Conservation (phyloP, 2,888 invertebrate species). For the Amphipyra berbera region DNA sequence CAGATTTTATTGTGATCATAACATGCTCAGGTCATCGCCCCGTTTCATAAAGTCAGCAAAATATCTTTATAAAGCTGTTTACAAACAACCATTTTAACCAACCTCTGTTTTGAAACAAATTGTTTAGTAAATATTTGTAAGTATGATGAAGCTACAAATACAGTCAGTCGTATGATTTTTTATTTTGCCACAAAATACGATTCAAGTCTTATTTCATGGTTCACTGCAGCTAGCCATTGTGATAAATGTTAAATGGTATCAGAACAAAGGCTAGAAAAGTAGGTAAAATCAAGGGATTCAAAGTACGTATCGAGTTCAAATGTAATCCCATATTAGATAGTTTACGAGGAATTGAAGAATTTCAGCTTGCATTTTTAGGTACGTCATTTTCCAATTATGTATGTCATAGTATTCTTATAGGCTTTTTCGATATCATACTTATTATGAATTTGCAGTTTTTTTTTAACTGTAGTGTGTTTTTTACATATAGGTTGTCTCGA, state of each 20-base stretch:
- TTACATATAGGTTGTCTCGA: too few relatives aligned
- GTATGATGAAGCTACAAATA: not conserved
- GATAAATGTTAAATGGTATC: conserved; percentile 25
- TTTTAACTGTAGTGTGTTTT: too few relatives aligned
- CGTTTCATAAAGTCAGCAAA: conserved; percentile 5
- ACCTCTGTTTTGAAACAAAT: conserved; percentile 14
- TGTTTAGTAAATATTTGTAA: conserved; percentile 15
- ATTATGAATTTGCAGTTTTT: too few relatives aligned
- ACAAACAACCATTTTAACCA: conserved; percentile 8
- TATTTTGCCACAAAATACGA: conserved; percentile 4
- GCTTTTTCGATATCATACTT: too few relatives aligned
- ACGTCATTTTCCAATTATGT: too few relatives aligned
- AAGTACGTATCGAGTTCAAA: too few relatives aligned
- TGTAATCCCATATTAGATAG: too few relatives aligned
- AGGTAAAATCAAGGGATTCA: too few relatives aligned
- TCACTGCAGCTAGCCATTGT: conserved; percentile 17
- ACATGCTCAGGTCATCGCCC: conserved; percentile 36
- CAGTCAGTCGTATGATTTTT: conserved; percentile 6
- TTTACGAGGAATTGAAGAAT: too few relatives aligned
- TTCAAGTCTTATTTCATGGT: conserved; percentile 26
- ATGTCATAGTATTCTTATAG: too few relatives aligned
- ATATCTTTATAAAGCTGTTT: not conserved
- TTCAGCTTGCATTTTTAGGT: too few relatives aligned
- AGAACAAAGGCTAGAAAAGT: not conserved
- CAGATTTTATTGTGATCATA: conserved; percentile 46